Base-by-base conservation (phyloP, 1,140 invertebrate genomes). In the Thereuonema tuberculata region DNA sequence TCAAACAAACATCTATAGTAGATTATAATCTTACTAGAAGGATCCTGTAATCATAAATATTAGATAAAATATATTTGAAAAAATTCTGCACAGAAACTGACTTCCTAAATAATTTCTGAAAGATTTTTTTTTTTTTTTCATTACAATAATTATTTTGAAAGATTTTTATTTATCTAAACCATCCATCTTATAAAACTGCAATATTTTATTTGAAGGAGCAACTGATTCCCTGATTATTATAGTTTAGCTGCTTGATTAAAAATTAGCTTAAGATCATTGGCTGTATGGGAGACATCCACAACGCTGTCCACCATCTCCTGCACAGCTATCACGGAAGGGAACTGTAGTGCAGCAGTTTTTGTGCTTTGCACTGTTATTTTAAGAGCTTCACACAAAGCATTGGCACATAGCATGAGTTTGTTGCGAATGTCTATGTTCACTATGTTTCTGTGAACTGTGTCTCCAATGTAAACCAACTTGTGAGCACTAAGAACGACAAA, bases 251-350 rank as follows among this genome's bases (percentile, higher is more conserved):
- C 78, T 66, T 80, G 75, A 52, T 80, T 71, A 68, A 86, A 78
- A 63, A 81, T 79, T 59, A 80, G 70, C 69, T 87, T 89, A 23
- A 91, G 77, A 68, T 86, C 82, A 61, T 81, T 79, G 0, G 86
- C 86, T 58, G 85, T 75, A 69, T 85, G 82, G 0, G 86, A 89
- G 23, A 91, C 84, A 68, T 86, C 84, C 14, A 87, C 82, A 21
- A 94, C 84, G 14, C 87, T 82, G 71, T 93, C 89, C 0, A 93
- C 89, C 91, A 96, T 96, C 63, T 90, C 88, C 64, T 92, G 89
- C 0, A 94, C 89, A 0, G 89, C 89, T 21, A 79, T 81, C 1
- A 92, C 88, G 66, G 86, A 89, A 0, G 91, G 92, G 70, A 93
- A 94, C 72, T 92, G 86, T 46, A 89, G 78, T 1, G 90, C 91